Evolutionary conservation across 2,888 invertebrate genomes (phyloP).

Genomic region (Maniola hyperantus): DNA sequence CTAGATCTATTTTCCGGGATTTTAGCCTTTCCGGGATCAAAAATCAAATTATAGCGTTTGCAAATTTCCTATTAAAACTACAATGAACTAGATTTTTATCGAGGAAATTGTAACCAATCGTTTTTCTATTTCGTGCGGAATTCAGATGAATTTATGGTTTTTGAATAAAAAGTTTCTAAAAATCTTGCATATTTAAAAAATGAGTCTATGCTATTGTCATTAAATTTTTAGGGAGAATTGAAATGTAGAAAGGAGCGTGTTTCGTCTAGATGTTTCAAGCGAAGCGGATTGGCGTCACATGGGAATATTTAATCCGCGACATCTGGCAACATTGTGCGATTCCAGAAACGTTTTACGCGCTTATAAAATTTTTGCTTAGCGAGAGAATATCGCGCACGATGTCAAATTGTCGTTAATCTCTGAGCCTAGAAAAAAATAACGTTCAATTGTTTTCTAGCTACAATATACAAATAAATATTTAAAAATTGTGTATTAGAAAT

Average conservation of each 20-base stretch:
- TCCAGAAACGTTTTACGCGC: conserved; percentile 24
- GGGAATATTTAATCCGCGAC: conserved; percentile 27
- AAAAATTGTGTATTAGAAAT: too few relatives aligned
- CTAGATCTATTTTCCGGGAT: too few relatives aligned
- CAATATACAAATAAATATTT: not conserved
- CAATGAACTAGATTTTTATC: too few relatives aligned
- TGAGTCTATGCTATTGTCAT: not conserved
- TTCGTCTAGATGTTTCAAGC: conserved; percentile 23
- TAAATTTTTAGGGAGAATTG: conserved; percentile 16
- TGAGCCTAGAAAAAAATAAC: not conserved
- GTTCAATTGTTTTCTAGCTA: not conserved
- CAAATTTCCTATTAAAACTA: too few relatives aligned
- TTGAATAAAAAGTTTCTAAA: too few relatives aligned
- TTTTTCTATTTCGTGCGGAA: too few relatives aligned
- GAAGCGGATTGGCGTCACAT: conserved; percentile 27
- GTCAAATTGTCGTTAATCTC: not conserved
- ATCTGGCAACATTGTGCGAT: conserved; percentile 23
- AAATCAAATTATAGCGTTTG: too few relatives aligned
- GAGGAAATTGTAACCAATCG: too few relatives aligned
- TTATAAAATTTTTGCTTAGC: conserved; percentile 22
- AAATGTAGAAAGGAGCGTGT: conserved; percentile 20
- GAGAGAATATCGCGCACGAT: conserved; percentile 1
- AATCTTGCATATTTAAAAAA: not conserved
- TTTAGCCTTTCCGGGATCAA: too few relatives aligned
- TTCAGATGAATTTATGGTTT: too few relatives aligned